These are phyloP conservation scores for Onthophagus sagittarius DNA, from an alignment of 2,888 invertebrate genomes.

Conservation along the genomic window DNA sequence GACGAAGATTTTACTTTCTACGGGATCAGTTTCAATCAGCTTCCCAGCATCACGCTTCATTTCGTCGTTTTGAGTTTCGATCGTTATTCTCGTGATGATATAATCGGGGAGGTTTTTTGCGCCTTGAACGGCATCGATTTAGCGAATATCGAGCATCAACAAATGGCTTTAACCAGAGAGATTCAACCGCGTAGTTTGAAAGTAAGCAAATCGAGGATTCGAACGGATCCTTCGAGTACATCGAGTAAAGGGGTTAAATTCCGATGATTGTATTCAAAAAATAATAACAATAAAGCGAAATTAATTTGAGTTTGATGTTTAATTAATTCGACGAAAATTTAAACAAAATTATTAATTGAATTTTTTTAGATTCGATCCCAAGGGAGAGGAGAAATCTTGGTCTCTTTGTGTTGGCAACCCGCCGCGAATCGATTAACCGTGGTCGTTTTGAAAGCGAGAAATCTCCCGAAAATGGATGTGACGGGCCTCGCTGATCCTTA, in stretches of 20 bases:
- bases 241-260: neutral
- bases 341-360: too few species aligned
- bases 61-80: slow-evolving; percentile 94
- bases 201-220: slow-evolving; percentile 50
- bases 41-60: slow-evolving; percentile 86
- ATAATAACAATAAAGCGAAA: neutral
- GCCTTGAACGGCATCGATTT: slow-evolving; percentile 67
- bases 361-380: slow-evolving; percentile 83
- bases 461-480: slow-evolving; percentile 97
- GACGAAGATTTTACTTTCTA: slow-evolving; percentile 99
- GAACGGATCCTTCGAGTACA: neutral
- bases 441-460: slow-evolving; percentile 94
- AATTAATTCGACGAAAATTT: too few species aligned
- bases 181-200: slow-evolving; percentile 91
- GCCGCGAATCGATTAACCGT: slow-evolving; percentile 93
- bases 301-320: neutral
- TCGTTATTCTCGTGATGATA: slow-evolving; percentile 91
- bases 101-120: slow-evolving; percentile 95
- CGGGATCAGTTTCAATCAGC: slow-evolving; percentile 81
- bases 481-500: slow-evolving; percentile 96
- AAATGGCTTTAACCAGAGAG: slow-evolving; percentile 79
- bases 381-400: slow-evolving; percentile 90
- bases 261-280: neutral
- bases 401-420: slow-evolving; percentile 97
- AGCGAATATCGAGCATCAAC: slow-evolving; percentile 70